Evolutionary conservation across 1,140 invertebrate genomes (phyloP), one percentile per base, ranked within the genome.

Genomic region (Neodiprion virginianus): DNA sequence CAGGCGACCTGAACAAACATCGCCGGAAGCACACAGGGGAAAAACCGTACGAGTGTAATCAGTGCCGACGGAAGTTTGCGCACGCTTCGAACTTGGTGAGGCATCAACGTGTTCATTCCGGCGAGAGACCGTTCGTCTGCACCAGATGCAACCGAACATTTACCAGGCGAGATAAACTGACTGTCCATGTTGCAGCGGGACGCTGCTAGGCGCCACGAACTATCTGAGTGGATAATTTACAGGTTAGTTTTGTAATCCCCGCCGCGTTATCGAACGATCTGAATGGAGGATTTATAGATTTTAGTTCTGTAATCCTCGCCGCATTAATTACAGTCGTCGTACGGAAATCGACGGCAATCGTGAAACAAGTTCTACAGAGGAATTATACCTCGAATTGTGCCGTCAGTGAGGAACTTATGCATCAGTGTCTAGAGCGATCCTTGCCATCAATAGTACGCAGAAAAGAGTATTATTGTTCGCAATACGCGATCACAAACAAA

Each of bases 61-160:
- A 71, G 4, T 80, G 79, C 66, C 61, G 47, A 14, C 66, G 65
- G 50, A 48, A 67, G 28, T 80, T 80, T 69, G 73, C 74, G 9
- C 74, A 78, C 65, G 61, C 74, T 2, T 76, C 74, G 10, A 80
- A 79, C 53, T 71, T 80, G 10, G 23, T 70, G 40, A 67, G 79
- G n/a, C 79, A 80, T 72, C 75, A 68, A 17, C 74, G 75, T 8
- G 65, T 79, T 23, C 79, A 80, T 72, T 75, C 79, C 5, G 79
- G 79, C 4, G 78, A 78, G 21, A 76, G 72, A 67, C 79, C 78
- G 4, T 78, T 75, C 47, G 48, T 21, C 1, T 80, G 79, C 68
- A 48, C 68, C 3, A 11, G 50, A 47, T 80, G 79, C 61, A 73
- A 28, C 0, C 71, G 69, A 50, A 72, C 69, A 11, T 80, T 77